Evolutionary conservation across 35 echinoderm and acorn worm genomes (phyloP).

Genomic region (Ophiothrix spiculata): DNA sequence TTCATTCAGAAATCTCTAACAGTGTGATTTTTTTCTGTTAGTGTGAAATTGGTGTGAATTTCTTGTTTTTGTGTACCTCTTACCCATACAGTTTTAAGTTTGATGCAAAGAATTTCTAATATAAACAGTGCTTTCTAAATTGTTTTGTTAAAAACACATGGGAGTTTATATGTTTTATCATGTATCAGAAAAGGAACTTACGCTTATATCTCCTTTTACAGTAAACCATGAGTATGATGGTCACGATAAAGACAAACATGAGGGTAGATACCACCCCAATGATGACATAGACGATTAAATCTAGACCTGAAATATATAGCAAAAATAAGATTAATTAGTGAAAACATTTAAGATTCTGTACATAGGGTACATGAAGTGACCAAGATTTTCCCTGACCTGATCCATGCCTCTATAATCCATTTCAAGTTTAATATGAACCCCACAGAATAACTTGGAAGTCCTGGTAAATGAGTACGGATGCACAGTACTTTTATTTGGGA

Average conservation of each 20-base stretch:
- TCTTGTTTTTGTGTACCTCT: no score
- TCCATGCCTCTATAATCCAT: background rate
- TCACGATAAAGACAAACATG: slow-evolving; percentile 66
- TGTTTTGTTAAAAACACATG: background rate
- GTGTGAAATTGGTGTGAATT: no score
- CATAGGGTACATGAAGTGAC: background rate
- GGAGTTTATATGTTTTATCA: no score
- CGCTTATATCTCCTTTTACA: slow-evolving; percentile 57
- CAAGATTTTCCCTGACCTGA: background rate
- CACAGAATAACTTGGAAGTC: no score
- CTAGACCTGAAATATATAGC: slow-evolving; percentile 46
- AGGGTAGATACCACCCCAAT: slow-evolving; percentile 63
- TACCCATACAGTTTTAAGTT: no score
- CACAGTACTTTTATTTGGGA: no score
- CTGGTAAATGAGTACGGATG: no score
- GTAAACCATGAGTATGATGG: slow-evolving; percentile 71
- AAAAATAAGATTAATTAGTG: slow-evolving; percentile 10
- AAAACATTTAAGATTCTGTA: background rate
- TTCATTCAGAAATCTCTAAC: no score
- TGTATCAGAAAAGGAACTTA: slow-evolving; percentile 42
- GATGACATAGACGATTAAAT: slow-evolving; percentile 85
- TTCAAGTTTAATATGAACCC: background rate
- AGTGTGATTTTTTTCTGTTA: no score
- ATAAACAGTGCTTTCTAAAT: background rate
- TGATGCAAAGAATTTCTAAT: background rate